Evolutionary conservation across 2,797 vertebrate species (phyloP), one percentile per base, ranked within the genome.

Genomic region (Lithobates pipiens): DNA sequence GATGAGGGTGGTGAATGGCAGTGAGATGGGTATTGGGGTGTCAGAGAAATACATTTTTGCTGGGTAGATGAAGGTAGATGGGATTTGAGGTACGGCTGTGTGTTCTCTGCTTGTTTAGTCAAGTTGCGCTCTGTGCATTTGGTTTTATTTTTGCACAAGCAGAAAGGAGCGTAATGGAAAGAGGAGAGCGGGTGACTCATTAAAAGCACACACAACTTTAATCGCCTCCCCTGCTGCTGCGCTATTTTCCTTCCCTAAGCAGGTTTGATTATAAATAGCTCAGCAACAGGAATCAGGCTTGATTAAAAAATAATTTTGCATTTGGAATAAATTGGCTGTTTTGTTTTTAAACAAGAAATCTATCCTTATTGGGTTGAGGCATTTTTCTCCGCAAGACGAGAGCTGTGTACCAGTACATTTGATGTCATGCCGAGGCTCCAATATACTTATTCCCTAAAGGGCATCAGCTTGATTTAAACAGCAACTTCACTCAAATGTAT

Each of bases 221-320:
- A 67, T 78, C 88, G 76, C 83, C 85, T 85, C 27, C 2, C 57
- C 2, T 82, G 75, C 70, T 72, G 84, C 88, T 88, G 81, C 82
- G 88, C 88, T 89, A 87, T 88, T 91, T 91, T 90, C 83, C 75
- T 61, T 81, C 25, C 65, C 75, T 74, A 83, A 88, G 76, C 80
- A 88, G 76, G 82, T 91, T 90, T 84, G 73, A 88, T 90, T 88
- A 32, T 88, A 32, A 87, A 85, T 81, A 82, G 77, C 57, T 50
- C 77, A 23, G 71, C 83, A 39, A 57, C 44, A 69, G 84, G 61
- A 65, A 74, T 74, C 77, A 3, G 71, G 83, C 82, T 88, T 91
- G 91, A 91, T 91, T 88, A 75, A 88, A 89, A 86, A 89, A 85
- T 89, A 87, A 90, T 86, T 90, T 88, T 87, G 85, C 76, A 74